Evolutionary conservation across 2,113 vertebrate genomes (phyloP).

Genomic region (Romanogobio albipinnatus): DNA sequence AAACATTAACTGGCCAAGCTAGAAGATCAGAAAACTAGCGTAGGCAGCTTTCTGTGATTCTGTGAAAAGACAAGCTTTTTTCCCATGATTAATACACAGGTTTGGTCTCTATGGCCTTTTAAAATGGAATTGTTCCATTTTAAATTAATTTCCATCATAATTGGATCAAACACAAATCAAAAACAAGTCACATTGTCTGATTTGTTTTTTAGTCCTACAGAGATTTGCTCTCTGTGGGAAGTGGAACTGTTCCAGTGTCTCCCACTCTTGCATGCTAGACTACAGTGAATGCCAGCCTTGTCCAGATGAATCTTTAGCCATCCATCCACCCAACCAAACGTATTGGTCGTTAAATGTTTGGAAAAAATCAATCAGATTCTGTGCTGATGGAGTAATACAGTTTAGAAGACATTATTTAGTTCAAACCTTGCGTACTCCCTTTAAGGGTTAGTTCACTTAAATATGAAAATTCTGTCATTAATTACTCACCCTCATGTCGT

Average conservation of each 20-base stretch:
- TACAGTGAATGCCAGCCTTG: conserved; percentile 15
- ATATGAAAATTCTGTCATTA: too few relatives aligned
- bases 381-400: neutral
- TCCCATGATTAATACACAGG: neutral
- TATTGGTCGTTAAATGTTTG: neutral
- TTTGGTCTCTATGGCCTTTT: neutral
- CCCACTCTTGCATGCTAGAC: conserved; percentile 21
- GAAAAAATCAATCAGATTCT: neutral
- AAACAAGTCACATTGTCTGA: neutral
- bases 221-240: conserved; percentile 12
- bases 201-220: conserved; percentile 4
- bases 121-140: neutral
- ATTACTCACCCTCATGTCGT: too few relatives aligned
- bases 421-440: neutral
- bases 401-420: neutral
- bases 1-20: neutral
- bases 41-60: neutral
- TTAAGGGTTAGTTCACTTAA: too few relatives aligned
- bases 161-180: neutral
- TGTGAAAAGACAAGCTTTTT: neutral
- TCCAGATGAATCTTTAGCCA: conserved; percentile 22
- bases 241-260: conserved; percentile 23
- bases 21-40: neutral
- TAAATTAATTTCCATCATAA: neutral
- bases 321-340: neutral